phyloP scores from a whole-genome alignment of 2,888 invertebrate genomes.

The Dryococelus australis region DNA sequence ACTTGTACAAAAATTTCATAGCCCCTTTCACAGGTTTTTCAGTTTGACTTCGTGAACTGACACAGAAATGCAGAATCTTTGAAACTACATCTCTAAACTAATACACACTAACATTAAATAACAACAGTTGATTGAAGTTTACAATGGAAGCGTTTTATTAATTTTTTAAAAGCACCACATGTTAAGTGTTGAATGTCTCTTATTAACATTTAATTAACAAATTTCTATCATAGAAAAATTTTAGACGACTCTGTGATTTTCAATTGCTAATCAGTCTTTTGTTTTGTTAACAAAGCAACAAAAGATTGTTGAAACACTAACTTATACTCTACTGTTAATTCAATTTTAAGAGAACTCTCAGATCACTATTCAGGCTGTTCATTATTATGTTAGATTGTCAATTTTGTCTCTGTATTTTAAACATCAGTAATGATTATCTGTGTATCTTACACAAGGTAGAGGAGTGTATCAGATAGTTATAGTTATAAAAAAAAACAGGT shows the following conservation, averaged over 20 bases:
- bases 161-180: not conserved
- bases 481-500: too few species aligned
- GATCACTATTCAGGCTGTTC: too few species aligned
- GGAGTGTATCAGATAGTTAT: too few species aligned
- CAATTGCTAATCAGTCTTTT: not conserved
- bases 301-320: not conserved
- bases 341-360: too few species aligned
- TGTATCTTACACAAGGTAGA: too few species aligned
- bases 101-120: not conserved
- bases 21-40: not conserved
- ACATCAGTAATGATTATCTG: too few species aligned
- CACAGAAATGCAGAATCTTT: not conserved
- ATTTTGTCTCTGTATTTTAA: too few species aligned
- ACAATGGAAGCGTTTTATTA: not conserved
- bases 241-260: not conserved
- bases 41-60: not conserved
- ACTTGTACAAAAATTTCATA: not conserved
- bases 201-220: not conserved
- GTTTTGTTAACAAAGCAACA: not conserved
- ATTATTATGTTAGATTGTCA: too few species aligned
- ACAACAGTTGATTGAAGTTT: not conserved
- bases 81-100: not conserved
- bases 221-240: not conserved
- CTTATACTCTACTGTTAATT: too few species aligned
- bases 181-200: not conserved